Evolutionary conservation across 2,113 vertebrate species (phyloP), one percentile per base, ranked within the genome.

Genomic region (Chloebia gouldiae): DNA sequence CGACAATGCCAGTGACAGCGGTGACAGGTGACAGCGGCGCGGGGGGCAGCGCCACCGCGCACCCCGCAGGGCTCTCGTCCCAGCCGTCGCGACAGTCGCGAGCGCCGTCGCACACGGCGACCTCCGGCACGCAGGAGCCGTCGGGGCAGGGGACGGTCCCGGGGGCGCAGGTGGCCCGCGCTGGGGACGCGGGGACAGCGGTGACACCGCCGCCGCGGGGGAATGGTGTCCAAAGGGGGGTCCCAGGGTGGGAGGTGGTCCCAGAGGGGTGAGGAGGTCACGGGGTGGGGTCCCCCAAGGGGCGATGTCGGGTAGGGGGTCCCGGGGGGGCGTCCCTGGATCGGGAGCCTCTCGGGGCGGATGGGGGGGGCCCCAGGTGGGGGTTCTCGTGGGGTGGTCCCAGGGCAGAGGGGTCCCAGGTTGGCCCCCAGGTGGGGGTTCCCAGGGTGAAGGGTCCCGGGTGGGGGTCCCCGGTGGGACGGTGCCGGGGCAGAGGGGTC

Each of bases 51-150:
- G 81, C 59, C 30, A 31, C 70, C 5, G 28, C 82, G 40, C 99
- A 99, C 50, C 92, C 93, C 40, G 75, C 82, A 10, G 72, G 95
- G 11, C 97, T 97, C 94, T 99, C 98, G 1, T 99, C 98, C 2
- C 98, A 98, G 57, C 98, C 98, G 1, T 97, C 97, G 3, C 66
- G 68, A 83, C 99, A 99, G 96, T 99, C 98, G 16, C 40, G 64
- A 1, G 60, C 33, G 10, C 98, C 98, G 1, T 99, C 98, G 40
- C 98, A 99, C 45, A 98, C 65, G 24, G 65, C 92, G 0, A 42
- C 12, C 24, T 47, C 66, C 7, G 66, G 12, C 15, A 99, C 51
- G 30, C 99, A 99, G 21, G 95, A 94, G 10, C 98, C 98, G 1
- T 98, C 98, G 1, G 69, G 47, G 39, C 99, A 99, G 53, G 96